Evolutionary conservation across 2,113 vertebrate genomes (phyloP).

Genomic region (Xiphorhynchus elegans): DNA sequence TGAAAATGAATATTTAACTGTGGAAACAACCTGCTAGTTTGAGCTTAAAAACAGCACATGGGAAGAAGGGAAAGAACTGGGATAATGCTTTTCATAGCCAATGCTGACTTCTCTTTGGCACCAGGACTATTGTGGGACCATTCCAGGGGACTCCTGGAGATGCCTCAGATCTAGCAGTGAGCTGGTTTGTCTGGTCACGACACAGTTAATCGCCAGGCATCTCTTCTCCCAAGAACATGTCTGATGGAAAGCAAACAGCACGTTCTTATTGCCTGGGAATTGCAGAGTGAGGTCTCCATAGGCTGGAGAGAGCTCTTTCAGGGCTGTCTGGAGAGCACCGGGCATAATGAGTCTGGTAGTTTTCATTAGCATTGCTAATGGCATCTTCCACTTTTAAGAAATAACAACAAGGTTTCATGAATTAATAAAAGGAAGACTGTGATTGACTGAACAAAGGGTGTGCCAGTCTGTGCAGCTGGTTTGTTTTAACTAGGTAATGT

Average conservation of each 20-base stretch:
- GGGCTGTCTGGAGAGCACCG: neutral
- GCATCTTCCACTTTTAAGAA: constrained; percentile 46
- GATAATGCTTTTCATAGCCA: neutral
- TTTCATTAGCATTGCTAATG: constrained; percentile 64
- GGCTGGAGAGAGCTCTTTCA: neutral
- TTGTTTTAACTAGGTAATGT: constrained; percentile 51
- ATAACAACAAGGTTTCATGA: constrained; percentile 45
- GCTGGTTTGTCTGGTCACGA: neutral
- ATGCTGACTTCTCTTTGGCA: neutral
- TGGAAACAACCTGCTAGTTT: neutral
- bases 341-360: neutral
- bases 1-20: constrained; percentile 52
- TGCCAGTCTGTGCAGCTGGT: constrained; percentile 25
- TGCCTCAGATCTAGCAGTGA: neutral
- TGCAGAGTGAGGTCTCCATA: neutral
- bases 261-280: neutral
- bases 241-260: neutral
- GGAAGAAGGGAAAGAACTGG: neutral
- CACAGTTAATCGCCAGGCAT: neutral
- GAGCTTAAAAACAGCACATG: neutral
- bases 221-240: neutral
- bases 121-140: neutral
- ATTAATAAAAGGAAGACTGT: constrained; percentile 54
- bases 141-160: neutral
- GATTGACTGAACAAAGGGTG: constrained; percentile 54